Base-by-base conservation (phyloP, 2,888 invertebrate genomes). In the Rhagium mordax region DNA sequence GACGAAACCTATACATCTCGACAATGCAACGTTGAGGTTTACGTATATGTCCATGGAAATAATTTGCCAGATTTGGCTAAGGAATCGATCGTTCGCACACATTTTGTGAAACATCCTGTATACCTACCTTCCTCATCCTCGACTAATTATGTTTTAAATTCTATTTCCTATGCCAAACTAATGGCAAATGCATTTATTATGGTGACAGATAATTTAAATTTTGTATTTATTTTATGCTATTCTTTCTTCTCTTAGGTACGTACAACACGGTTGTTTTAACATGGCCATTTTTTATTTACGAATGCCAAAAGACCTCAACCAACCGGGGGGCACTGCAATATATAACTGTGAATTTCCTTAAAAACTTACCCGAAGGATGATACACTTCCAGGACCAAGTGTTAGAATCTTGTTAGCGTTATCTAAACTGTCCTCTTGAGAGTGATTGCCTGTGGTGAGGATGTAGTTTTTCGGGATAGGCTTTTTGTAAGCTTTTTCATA, bases 401-500 rank as follows among this genome's bases (percentile, higher is more conserved):
- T 79, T 83, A 95, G 93, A 88, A 96, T 93, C 90, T 96, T 95
- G 88, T 91, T 92, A 83, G 94, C 94, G 82, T 93, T 94, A 84
- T 96, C 95, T 85, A 95, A 87, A 68, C 94, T 94, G 87, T 94
- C 94, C 85, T 95, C 95, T 84, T 94, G 94, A 16, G 94, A 93
- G 84, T 91, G 91, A 88, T 94, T 93, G 89, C 94, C 94, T 79
- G 92, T 91, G 61, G 93, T 90, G 60, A 91, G 90, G 70, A 92
- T 90, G 87, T 93, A 93, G 88, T 91, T 94, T 90, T 93, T 94
- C 82, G 92, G 91, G 81, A 93, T 92, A 61, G 95, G 94, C 87
- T 95, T 95, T 91, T 95, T 95, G 89, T 95, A 96, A 71, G 95
- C 95, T 84, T 94, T 94, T 88, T 96, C 96, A 89, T 95, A 96